Evolutionary conservation across 1,140 invertebrate genomes (phyloP), one percentile per base, ranked within the genome.

Genomic region (Drosophila ambigua): DNA sequence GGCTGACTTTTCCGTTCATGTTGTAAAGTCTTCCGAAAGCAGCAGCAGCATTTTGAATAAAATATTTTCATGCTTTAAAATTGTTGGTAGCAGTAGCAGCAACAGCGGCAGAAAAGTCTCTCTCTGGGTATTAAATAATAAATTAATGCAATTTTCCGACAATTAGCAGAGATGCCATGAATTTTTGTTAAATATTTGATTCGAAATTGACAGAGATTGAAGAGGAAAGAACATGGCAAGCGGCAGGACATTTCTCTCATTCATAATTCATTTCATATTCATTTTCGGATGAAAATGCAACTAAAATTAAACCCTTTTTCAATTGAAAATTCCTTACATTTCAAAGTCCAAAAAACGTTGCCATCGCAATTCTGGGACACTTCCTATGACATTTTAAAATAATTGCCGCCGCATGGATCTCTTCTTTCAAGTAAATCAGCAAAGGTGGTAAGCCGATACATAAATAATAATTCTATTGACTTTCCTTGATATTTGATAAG

Each of bases 341-440:
- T 28, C 5, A 28, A 7, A 28, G 26, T 2, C 5, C 26, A 28
- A 1, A 28, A 28, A 7, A n/a, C 9, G 51, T 50, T 58, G 31
- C 51, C 64, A 69, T 69, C 31, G 50, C 66, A 50, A 69, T 69
- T 15, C 3, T n/a, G 39, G 23, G 11, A 55, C 48, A 57, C 72
- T 72, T 77, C 62, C 52, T 20, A 2, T 2, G 48, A 55, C 68
- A 73, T 73, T 73, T 57, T 16, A 55, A 64, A 73, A 73, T 73
- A 73, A 73, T 73, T 73, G 51, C 41, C 51, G 11, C n/a, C 50
- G 5, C 26, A 28, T 28, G 16, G 23, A 67, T 49, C 63, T 7
- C 20, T 7, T 55, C 66, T 69, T 67, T 68, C 51, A 69, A 28
- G 16, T 11, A n/a, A 16, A 67, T 11, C 51, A 31, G 51, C 15